Base-by-base conservation (phyloP, 2,888 invertebrate species). In the Teleiodes luculella region DNA sequence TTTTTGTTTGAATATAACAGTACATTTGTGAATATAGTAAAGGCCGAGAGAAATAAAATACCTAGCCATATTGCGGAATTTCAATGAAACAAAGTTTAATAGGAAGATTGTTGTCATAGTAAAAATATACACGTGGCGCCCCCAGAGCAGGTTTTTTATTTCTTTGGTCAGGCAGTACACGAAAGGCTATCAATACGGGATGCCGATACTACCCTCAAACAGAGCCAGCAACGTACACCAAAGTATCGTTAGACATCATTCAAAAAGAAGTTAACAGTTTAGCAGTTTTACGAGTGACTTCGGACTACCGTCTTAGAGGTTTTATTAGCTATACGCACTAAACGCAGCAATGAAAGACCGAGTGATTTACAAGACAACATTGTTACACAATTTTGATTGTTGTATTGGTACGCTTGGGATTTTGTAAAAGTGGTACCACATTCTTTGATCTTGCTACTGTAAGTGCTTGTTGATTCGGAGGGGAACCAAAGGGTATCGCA, bases 261-360 rank as follows among this genome's bases (percentile, higher is more conserved):
- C 10, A 11, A 41, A 41, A 41, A 41, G 36, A 18, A 41, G 20
- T 41, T 41, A 43, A 47, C 46, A 52, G 59, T 61, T 62, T 67
- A 65, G 66, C 63, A 61, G 64, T 64, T 72, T 74, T 70, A 69
- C 66, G 66, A 66, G 53, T 45, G 37, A 61, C 57, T 56, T 53
- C 50, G 48, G 59, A 62, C 72, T 69, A 58, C 73, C 62, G 69
- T 65, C 59, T 67, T 65, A 50, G 54, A 53, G 56, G 56, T 76
- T 73, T 83, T 83, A 80, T 82, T 75, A 72, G 65, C 69, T 74
- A 76, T 68, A 76, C 74, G 53, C 33, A 57, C 54, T 56, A 53
- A 59, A 59, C 47, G 54, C 52, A 56, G 60, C 55, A 39, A 52
- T 33, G 41, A 31, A 41, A 11, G 14, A 6, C 11, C 5, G 10